phyloP scores from a whole-genome alignment of 2,888 invertebrate genomes.

The Pammene fasciana region DNA sequence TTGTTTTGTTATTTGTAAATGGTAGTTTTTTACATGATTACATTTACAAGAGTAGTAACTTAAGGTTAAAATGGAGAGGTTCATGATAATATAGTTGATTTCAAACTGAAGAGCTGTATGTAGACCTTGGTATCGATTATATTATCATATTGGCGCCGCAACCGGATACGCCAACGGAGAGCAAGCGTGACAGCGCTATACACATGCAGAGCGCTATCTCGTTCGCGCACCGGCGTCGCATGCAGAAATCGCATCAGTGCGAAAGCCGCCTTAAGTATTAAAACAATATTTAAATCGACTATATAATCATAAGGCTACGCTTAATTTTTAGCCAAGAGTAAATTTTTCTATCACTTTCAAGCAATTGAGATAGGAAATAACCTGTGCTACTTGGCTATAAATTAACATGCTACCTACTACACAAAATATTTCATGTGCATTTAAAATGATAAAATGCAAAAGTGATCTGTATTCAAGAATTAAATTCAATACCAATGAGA shows the following conservation, averaged over 20 bases:
- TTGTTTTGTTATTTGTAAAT: constrained; percentile 38
- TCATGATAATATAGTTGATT: constrained; percentile 13
- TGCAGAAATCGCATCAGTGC: no score
- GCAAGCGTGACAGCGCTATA: no score
- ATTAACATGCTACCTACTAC: background rate
- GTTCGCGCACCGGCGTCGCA: no score
- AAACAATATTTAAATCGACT: background rate
- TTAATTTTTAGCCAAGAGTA: constrained; percentile 17
- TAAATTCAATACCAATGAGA: background rate
- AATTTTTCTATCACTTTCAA: background rate
- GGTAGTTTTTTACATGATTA: constrained; percentile 37
- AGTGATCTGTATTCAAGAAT: background rate
- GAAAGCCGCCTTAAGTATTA: background rate
- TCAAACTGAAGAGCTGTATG: constrained; percentile 1
- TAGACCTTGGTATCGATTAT: no score
- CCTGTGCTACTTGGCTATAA: background rate
- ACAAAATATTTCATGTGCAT: constrained; percentile 26
- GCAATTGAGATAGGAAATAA: background rate
- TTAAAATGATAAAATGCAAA: background rate
- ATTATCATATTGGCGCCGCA: no score
- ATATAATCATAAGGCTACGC: background rate
- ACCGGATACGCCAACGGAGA: no score
- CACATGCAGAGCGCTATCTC: no score
- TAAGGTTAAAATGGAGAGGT: constrained; percentile 8
- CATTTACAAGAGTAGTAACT: background rate